Percentiles rank a stretch among this genome's conserved stretches.
phyloP scores from a whole-genome alignment of 2,888 invertebrate genomes.

The Linnaemya tessellans region DNA sequence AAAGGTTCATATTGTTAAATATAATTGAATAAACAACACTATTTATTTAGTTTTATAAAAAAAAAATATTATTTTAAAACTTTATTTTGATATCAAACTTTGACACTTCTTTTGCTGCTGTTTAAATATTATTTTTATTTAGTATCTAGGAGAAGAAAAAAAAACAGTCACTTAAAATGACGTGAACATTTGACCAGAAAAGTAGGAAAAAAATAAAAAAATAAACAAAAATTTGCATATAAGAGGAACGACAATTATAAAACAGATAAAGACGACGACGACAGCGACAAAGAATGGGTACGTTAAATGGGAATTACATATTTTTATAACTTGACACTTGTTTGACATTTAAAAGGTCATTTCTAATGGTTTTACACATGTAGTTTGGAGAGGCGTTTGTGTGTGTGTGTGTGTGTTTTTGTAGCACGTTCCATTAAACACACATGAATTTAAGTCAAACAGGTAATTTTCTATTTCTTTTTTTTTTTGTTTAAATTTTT shows the following conservation, averaged over 20 bases:
- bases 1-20: conserved; percentile 39
- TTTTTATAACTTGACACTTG: conserved; percentile 69
- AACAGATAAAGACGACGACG: conserved; percentile 10
- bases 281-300: not conserved
- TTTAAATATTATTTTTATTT: conserved; percentile 13
- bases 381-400: not conserved
- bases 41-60: conserved; percentile 3
- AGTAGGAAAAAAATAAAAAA: conserved; percentile 9
- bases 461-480: conserved; percentile 10
- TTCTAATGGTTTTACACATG: conserved; percentile 48
- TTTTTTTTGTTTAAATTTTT: conserved; percentile 1
- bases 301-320: conserved; percentile 40
- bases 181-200: conserved; percentile 24
- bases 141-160: conserved; percentile 2
- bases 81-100: conserved; percentile 20
- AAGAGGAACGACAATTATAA: not conserved
- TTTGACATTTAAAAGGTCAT: conserved; percentile 70
- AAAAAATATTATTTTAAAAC: not conserved
- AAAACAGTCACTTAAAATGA: conserved; percentile 54
- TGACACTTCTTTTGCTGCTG: conserved; percentile 26
- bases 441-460: conserved; percentile 43
- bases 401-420: not conserved
- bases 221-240: conserved; percentile 13
- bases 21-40: not conserved
- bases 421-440: conserved; percentile 17